phyloP scores from a whole-genome alignment of 2,888 invertebrate species.

The Elysia crispata region DNA sequence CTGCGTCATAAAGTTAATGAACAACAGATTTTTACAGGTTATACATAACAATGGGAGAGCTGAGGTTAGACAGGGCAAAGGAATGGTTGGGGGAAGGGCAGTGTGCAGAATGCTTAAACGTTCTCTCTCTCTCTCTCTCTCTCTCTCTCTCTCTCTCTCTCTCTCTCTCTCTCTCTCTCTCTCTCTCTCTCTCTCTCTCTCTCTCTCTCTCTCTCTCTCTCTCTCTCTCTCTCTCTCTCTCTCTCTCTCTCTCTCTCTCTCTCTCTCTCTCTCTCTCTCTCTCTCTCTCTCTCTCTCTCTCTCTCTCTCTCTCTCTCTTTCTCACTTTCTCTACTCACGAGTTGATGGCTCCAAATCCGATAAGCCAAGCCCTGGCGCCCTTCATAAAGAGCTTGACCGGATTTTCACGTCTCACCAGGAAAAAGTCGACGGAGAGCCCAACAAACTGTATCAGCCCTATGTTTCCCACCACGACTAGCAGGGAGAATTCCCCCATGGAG shows the following conservation, averaged over 20 bases:
- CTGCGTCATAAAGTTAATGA: too few species aligned
- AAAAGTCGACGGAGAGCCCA: constrained; percentile 61
- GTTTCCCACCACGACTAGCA: constrained; percentile 61
- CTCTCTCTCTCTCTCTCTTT: neutral
- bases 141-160: too few species aligned
- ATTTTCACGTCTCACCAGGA: constrained; percentile 61
- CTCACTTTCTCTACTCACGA: constrained; percentile 59
- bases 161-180: too few species aligned
- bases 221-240: constrained; percentile 41
- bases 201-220: constrained; percentile 41
- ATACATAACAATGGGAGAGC: too few species aligned
- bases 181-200: too few species aligned
- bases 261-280: too few species aligned
- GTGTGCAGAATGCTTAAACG: too few species aligned
- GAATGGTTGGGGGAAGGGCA: too few species aligned
- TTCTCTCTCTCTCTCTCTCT: too few species aligned
- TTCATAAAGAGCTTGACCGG: constrained; percentile 59
- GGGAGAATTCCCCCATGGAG: constrained; percentile 65
- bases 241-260: constrained; percentile 29
- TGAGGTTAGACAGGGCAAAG: too few species aligned
- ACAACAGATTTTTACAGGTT: too few species aligned
- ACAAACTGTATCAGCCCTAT: constrained; percentile 60
- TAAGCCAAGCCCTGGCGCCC: constrained; percentile 61
- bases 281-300: constrained; percentile 27
- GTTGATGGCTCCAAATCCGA: constrained; percentile 66